Percentiles rank a stretch among this genome's conserved stretches.
Conservation (phyloP, 1,140 invertebrate genomes). For the Bemisia tabaci region DNA sequence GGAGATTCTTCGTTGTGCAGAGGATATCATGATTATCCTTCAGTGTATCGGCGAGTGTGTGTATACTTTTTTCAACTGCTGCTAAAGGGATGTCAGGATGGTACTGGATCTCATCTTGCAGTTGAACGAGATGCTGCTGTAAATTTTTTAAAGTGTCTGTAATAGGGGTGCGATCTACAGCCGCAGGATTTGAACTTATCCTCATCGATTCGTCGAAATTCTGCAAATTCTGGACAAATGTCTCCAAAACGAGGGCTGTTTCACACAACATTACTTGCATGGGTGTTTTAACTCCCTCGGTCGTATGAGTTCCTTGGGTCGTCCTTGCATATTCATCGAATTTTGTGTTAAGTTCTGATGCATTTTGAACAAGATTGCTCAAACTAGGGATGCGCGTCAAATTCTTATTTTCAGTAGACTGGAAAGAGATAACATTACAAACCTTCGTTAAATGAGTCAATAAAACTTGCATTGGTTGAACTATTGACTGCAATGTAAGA, state of each 20-base stretch:
- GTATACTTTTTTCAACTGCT: not conserved
- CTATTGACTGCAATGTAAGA: slow-evolving; percentile 19
- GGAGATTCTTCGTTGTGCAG: not conserved
- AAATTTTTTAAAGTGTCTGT: not conserved
- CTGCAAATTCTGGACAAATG: not conserved
- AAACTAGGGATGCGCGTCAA: not conserved
- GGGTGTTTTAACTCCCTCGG: not conserved
- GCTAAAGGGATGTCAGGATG: not conserved
- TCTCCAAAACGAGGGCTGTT: not conserved
- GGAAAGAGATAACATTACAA: slow-evolving; percentile 3
- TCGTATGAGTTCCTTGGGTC: not conserved
- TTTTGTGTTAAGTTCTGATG: not conserved
- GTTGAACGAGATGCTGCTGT: not conserved
- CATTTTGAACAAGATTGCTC: not conserved
- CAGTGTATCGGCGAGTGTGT: not conserved
- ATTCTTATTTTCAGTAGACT: slow-evolving; percentile 8
- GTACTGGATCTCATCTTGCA: not conserved
- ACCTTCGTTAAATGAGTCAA: slow-evolving; percentile 15
- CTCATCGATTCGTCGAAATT: not conserved
- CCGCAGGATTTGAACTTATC: not conserved
- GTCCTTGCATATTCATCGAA: not conserved
- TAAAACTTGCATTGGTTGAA: slow-evolving; percentile 20
- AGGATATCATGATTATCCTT: not conserved
- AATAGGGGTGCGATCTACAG: not conserved
- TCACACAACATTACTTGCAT: not conserved